Evolutionary conservation across 2,888 invertebrate species (phyloP), one percentile per base, ranked within the genome.

Genomic region (Deilephila porcellus): DNA sequence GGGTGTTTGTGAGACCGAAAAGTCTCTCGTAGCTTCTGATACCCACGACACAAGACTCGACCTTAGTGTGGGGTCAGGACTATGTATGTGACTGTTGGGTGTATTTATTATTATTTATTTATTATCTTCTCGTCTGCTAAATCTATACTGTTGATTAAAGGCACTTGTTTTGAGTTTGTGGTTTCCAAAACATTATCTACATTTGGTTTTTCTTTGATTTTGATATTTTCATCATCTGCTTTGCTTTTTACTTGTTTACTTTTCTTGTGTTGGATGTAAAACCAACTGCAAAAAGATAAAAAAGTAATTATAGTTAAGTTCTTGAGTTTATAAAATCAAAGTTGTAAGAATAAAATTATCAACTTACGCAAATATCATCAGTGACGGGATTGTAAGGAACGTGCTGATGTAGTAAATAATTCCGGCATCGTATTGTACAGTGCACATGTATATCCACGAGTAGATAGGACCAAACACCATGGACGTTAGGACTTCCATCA

Each of bases 401-500:
- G 96, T 96, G 76, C 97, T 97, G 70, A 97, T 91, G 76, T 97
- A 95, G 84, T 95, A 96, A 76, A 97, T 95, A 20, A 96, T 95
- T 17, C 97, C 96, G 1, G 96, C 96, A 83, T 97, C 95, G 0
- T 94, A 90, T 77, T 96, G 91, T 81, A 97, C 90, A 0, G 97
- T 97, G 73, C 96, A 93, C 79, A 95, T 95, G 84, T 97, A 97
- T 71, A 97, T 95, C 82, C 96, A 96, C 74, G 96, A 97, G 90
- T 97, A 97, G 90, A 96, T 95, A 0, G 97, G 97, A 0, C 96
- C 97, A 80, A 96, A 97, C 45, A 96, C 92, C 87, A 97, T 94
- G 0, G 97, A 96, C 86, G 97, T 96, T 71, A 97, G 83, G 0
- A 97, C 96, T 86, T 97, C 97, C 85, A 96, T 96, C 19, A 97